Evolutionary conservation across 2,113 vertebrate species (phyloP), one percentile per base, ranked within the genome.

Genomic region (Mesembrinibis cayennensis): DNA sequence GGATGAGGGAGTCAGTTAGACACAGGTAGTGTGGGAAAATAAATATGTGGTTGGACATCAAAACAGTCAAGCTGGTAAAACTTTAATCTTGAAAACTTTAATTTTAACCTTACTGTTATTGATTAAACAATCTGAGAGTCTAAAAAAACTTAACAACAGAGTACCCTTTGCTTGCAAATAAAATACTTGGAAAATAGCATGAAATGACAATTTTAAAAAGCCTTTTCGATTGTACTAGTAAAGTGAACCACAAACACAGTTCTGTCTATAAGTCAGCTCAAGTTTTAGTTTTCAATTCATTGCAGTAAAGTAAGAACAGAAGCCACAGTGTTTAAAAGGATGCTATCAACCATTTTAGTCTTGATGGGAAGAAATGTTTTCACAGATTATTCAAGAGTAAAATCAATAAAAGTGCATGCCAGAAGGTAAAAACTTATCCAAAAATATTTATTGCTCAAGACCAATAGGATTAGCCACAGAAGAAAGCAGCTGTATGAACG

Each of bases 21-120:
- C 5, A 47, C 20, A 74, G 40, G 40, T 40, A 36, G 38, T n/a
- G 62, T 93, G 80, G 74, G 82, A 93, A 97, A 96, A 92, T 18
- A 92, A 93, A 56, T 59, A 82, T 10, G 55, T 1, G 1, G 17
- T 0, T 73, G 66, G 79, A 71, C 42, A 90, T 56, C 71, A 74
- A 66, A 52, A 63, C 13, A 90, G 47, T 29, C 47, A 95, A 67
- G 52, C 49, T 91, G 55, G 90, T 94, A 81, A 95, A 96, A 95
- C 77, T 93, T 97, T 90, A 92, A 95, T 67, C 82, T 62, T 44
- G 7, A 17, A 94, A 92, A 89, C 36, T 72, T 85, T 61, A 50
- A 81, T 86, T 87, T 87, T 93, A 80, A 82, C 80, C 26, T 62
- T 81, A 52, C 13, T 56, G 74, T 90, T 87, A 97, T 36, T 91